A percentile compares a stretch with the other conserved stretches of the same genome.
These are phyloP conservation scores for Otolemur crassicaudatus DNA, from an alignment of 2,797 vertebrate species.

Conservation along the genomic window DNA sequence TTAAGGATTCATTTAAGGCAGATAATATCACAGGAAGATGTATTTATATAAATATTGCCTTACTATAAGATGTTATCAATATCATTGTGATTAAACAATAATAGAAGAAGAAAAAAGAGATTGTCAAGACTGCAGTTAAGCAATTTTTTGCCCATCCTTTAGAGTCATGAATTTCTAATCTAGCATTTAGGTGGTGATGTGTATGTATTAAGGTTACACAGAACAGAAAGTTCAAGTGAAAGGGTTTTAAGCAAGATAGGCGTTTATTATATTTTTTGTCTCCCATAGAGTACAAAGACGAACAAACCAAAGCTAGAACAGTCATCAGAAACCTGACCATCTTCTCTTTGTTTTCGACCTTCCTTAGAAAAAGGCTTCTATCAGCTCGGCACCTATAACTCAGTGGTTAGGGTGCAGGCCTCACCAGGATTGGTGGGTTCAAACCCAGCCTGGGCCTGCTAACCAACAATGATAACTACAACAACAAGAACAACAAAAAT, in stretches of 20 bases:
- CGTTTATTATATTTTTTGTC: slow-evolving; percentile 1
- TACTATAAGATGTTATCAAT: not conserved
- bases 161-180: slow-evolving; percentile 38
- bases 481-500: too few relatives aligned
- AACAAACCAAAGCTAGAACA: not conserved
- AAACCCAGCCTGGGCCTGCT: too few relatives aligned
- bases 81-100: not conserved
- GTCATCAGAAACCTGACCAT: not conserved
- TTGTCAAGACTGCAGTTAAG: not conserved
- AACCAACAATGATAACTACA: too few relatives aligned
- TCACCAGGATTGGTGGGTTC: too few relatives aligned
- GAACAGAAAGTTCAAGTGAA: slow-evolving; percentile 39
- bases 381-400: too few relatives aligned
- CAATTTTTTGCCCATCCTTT: not conserved
- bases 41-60: not conserved
- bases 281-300: not conserved
- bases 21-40: not conserved
- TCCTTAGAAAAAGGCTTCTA: not conserved
- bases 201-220: not conserved
- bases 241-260: not conserved
- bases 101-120: not conserved
- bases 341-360: not conserved
- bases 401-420: too few relatives aligned
- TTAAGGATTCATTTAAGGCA: slow-evolving; percentile 33
- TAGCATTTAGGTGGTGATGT: not conserved